Evolutionary conservation across 2,797 vertebrate species (phyloP).

Genomic region (Spinus pinus): DNA sequence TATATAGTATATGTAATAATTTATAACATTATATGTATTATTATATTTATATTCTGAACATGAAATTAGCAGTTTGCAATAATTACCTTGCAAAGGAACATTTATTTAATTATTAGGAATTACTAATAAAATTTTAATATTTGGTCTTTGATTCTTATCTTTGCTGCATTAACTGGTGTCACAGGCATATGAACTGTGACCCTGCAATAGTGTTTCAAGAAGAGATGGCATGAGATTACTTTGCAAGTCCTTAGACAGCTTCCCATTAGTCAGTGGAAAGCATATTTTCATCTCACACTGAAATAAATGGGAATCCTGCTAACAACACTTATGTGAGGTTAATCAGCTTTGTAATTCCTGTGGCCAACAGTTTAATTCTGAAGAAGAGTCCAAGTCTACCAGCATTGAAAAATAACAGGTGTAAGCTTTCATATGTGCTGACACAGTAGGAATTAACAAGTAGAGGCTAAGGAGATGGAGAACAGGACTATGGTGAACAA

Average conservation of each 20-base stretch:
- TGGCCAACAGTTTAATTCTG: neutral
- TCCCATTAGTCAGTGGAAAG: neutral
- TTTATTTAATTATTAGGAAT: neutral
- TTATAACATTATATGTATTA: neutral
- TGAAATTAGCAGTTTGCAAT: neutral
- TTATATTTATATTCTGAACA: neutral
- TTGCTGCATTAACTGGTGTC: neutral
- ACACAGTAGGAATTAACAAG: neutral
- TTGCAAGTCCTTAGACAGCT: neutral
- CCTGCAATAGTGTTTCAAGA: neutral
- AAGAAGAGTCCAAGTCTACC: neutral
- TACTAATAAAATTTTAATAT: neutral
- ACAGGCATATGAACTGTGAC: neutral
- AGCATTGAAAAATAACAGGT: neutral
- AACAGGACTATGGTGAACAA: neutral
- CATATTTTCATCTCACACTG: neutral
- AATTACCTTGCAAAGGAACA: neutral
- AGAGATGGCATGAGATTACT: neutral
- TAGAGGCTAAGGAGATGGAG: neutral
- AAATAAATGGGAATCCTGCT: neutral
- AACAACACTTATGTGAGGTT: neutral
- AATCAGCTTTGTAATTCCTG: neutral
- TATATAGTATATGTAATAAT: neutral
- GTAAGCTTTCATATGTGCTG: neutral
- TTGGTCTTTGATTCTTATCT: neutral